These are phyloP conservation scores for Siderastrea siderea DNA, from an alignment of 92 coral and sea anemone genomes.

Conservation along the genomic window DNA sequence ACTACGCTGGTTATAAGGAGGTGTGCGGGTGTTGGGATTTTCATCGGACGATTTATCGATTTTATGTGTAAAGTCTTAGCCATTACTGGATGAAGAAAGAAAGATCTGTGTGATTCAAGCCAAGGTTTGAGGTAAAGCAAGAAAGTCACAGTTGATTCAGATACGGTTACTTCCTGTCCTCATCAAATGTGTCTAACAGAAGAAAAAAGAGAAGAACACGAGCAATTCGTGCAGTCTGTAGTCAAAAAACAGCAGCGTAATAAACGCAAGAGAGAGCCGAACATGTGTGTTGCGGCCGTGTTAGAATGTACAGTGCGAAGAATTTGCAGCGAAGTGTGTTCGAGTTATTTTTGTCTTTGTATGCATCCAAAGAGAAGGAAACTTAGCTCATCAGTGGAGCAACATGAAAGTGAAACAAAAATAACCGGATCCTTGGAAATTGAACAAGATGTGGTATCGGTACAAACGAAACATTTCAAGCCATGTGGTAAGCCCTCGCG, in stretches of 20 bases:
- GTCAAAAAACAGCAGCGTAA: constrained; percentile 90
- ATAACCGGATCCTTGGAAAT: neutral
- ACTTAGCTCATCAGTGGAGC: neutral
- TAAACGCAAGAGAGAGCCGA: constrained; percentile 95
- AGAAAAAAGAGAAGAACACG: constrained; percentile 70
- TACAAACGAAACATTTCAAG: constrained; percentile 6
- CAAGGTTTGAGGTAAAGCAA: neutral
- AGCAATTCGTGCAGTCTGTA: constrained; percentile 83
- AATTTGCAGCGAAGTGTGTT: constrained; percentile 82
- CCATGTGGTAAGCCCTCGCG: neutral
- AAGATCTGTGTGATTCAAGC: neutral
- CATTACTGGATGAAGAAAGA: neutral
- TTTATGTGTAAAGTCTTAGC: too few species aligned
- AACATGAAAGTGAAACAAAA: neutral
- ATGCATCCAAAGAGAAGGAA: constrained; percentile 24
- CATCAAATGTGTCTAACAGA: constrained; percentile 76
- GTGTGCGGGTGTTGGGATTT: neutral
- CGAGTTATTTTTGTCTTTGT: constrained; percentile 44
- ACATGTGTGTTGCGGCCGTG: constrained; percentile 93
- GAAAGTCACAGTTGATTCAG: neutral
- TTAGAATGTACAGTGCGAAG: constrained; percentile 94
- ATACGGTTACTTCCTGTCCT: constrained; percentile 1
- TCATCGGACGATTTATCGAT: too few species aligned
- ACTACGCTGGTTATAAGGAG: neutral
- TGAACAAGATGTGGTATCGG: neutral